Percentiles rank a stretch among this genome's conserved stretches.
Conservation (phyloP, 2,888 invertebrate species). For the Bembecia ichneumoniformis region DNA sequence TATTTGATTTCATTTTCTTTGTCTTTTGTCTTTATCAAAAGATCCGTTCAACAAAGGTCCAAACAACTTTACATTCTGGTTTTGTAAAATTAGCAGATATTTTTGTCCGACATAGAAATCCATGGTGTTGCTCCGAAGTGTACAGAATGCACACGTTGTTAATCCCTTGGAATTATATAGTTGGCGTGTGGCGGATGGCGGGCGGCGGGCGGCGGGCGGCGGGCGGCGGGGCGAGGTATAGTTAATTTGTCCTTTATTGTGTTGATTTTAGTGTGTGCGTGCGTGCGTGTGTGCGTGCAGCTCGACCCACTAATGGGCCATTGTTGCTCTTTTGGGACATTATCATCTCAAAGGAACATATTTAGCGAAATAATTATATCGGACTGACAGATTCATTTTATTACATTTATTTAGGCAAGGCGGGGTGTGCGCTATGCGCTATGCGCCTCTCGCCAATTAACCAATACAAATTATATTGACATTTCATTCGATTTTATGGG, state of each 20-base stretch:
- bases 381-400: neutral
- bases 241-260: slow-evolving; percentile 52
- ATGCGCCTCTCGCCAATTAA: too few relatives aligned
- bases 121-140: slow-evolving; percentile 13
- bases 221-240: slow-evolving; percentile 27
- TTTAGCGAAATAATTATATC: neutral
- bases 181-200: too few relatives aligned
- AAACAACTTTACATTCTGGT: too few relatives aligned
- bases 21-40: too few relatives aligned
- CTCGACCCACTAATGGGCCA: slow-evolving; percentile 49
- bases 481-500: too few relatives aligned
- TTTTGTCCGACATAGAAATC: too few relatives aligned
- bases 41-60: too few relatives aligned
- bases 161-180: slow-evolving; percentile 19
- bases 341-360: neutral
- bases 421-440: too few relatives aligned
- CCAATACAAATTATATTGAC: too few relatives aligned
- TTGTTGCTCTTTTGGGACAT: slow-evolving; percentile 40
- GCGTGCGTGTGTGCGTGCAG: slow-evolving; percentile 27
- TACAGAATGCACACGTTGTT: slow-evolving; percentile 27
- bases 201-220: slow-evolving; percentile 14
- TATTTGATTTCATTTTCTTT: too few relatives aligned
- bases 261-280: slow-evolving; percentile 13
- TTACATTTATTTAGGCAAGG: neutral
- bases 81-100: too few relatives aligned